Base-by-base conservation (phyloP, 2,797 vertebrate genomes). In the Geotrypetes seraphini region DNA sequence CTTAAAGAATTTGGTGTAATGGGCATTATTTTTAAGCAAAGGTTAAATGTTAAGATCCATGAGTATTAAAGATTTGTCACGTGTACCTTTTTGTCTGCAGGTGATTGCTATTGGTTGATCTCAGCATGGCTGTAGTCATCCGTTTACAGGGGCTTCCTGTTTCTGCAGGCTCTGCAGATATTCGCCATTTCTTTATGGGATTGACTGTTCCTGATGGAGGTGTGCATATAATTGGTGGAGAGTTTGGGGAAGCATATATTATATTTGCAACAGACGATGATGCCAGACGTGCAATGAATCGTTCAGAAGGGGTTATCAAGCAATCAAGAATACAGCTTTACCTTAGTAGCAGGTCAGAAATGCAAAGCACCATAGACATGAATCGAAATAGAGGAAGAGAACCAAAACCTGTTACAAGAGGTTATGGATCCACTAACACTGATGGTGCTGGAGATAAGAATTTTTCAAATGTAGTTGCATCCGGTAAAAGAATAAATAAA, bases 41-140 rank as follows among this genome's bases (percentile, higher is more conserved):
- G n/a, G 59, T 94, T 98, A 49, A 75, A 86, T 45, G 71, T 90
- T 69, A 44, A 89, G 28, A n/a, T n/a, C n/a, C 52, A 57, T 30
- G 82, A 78, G 47, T 79, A 78, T 40, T 71, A 63, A 67, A 83
- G 74, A 73, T 84, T 90, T 92, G 54, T 83, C 39, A 16, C 58
- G 83, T 88, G 86, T 95, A 83, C 90, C 87, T 87, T 88, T 96
- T 73, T 97, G 83, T 94, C 87, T 91, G 75, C 92, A 98, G 95
- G 95, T 96, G 86, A 87, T 83, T 90, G 69, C 90, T 63, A 66
- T 78, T 71, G 63, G 67, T 79, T 83, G 75, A 82, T 57, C 73
- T 75, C 87, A 87, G 81, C 84, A 99, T 99, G 96, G 93, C 86
- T 63, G 94, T 99, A 92, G 95, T 99, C 87, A 99, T 99, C 90